These are phyloP conservation scores for Nemoura dubitans DNA, from an alignment of 2,888 invertebrate species.

Conservation along the genomic window DNA sequence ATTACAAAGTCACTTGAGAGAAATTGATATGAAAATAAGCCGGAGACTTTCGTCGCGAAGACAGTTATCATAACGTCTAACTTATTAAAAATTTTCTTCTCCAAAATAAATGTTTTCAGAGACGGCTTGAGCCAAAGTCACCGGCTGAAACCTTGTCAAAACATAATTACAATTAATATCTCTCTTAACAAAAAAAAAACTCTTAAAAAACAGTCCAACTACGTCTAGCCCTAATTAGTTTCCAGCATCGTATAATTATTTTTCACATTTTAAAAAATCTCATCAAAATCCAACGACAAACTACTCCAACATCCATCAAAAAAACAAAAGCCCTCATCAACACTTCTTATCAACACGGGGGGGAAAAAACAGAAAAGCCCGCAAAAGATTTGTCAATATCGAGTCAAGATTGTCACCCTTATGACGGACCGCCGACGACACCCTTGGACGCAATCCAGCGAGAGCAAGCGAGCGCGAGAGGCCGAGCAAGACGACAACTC, in stretches of 20 bases:
- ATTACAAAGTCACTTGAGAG: slow-evolving; percentile 31
- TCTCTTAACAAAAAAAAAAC: neutral
- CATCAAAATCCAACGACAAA: neutral
- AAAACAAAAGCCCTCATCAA: neutral
- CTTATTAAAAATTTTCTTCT: neutral
- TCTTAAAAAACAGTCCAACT: neutral
- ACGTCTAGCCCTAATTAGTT: neutral
- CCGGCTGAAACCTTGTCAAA: neutral
- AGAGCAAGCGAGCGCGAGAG: neutral
- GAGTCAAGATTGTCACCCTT: neutral
- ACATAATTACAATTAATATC: slow-evolving; percentile 7
- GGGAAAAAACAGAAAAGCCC: too few relatives aligned
- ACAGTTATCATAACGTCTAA: neutral
- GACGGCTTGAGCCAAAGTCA: neutral
- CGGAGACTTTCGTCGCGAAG: neutral
- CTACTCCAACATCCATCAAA: neutral
- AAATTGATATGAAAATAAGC: slow-evolving; percentile 39
- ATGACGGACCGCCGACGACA: neutral
- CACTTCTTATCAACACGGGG: neutral
- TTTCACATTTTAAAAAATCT: neutral
- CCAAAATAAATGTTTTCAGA: neutral
- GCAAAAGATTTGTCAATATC: neutral
- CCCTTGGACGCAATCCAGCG: neutral
- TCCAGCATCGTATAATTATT: neutral
- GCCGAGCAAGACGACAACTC: neutral